Evolutionary conservation across 1,140 invertebrate species (phyloP), one percentile per base, ranked within the genome.

Genomic region (Cyclargus thomasi): DNA sequence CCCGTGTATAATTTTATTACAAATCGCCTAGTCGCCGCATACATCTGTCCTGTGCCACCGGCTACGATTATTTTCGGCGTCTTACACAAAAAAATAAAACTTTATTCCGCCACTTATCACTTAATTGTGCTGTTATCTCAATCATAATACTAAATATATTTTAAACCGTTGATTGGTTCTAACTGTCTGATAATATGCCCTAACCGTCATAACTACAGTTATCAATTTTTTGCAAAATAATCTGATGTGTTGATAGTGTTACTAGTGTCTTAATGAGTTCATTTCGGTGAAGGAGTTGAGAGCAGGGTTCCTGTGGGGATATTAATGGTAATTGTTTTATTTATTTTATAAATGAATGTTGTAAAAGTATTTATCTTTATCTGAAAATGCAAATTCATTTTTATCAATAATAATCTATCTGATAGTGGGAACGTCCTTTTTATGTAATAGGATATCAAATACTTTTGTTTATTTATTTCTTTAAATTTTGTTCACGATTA

Each of bases 1-100:
- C 82, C 79, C 80, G 83, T 86, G 83, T 88, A 85, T 90, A 90
- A 90, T 90, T 90, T 88, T 88, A 88, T 90, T 88, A 90, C 82
- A 76, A 80, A 81, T 81, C 77, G 78, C 70, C 73, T 79, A 76
- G 77, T 71, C 75, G 77, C 75, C 76, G 84, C 80, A 82, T 84
- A 87, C 77, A 85, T 85, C 81, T 85, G 73, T 74, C 69, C 62
- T 68, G 70, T 57, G 67, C 55, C 64, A 74, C 74, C 77, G 74
- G 74, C 65, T 74, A 68, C 55, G 72, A 68, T 74, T 72, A 73
- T 77, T 77, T 85, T 86, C 75, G 76, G 74, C 77, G 63, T 75
- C 76, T 73, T 73, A 70, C 69, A 74, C 71, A 65, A 75, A 68
- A 72, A 74, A 80, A 76, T 47, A 47, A 70, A 81, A 81, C 74